Evolutionary conservation across 2,797 vertebrate genomes (phyloP).

Genomic region (Spatula clypeata): DNA sequence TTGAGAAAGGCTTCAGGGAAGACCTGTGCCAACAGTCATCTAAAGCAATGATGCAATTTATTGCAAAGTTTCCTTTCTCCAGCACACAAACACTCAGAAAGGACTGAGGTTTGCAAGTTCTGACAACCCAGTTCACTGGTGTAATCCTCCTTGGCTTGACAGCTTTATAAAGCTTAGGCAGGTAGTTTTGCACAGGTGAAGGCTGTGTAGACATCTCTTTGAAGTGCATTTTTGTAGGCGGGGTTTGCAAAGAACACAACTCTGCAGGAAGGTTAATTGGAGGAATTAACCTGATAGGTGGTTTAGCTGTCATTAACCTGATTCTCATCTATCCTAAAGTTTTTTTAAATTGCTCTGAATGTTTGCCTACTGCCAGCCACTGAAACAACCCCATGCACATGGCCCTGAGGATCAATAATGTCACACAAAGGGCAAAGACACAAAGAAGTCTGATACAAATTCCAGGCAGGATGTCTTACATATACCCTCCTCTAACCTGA

Average conservation of each 20-base stretch:
- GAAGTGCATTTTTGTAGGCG: not conserved
- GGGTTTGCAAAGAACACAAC: not conserved
- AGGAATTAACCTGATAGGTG: not conserved
- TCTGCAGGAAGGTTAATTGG: not conserved
- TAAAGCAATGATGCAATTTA: not conserved
- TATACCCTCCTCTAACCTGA: not conserved
- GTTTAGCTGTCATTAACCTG: not conserved
- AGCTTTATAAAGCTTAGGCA: not conserved
- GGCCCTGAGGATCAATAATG: not conserved
- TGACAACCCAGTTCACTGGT: not conserved
- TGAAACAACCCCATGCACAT: not conserved
- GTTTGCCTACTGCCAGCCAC: accelerated
- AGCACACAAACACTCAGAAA: not conserved
- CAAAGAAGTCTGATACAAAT: not conserved
- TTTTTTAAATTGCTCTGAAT: not conserved
- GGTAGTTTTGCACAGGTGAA: not conserved
- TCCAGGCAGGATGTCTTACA: not conserved
- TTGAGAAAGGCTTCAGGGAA: not conserved
- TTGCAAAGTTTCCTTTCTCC: slow-evolving; percentile 25
- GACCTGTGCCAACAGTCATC: not conserved
- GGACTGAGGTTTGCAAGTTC: not conserved
- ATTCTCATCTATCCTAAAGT: not conserved
- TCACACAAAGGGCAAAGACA: not conserved
- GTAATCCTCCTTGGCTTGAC: not conserved
- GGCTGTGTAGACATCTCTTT: not conserved